These are phyloP conservation scores for Drosophila yakuba DNA, from an alignment of 1,140 invertebrate genomes.

Conservation along the genomic window DNA sequence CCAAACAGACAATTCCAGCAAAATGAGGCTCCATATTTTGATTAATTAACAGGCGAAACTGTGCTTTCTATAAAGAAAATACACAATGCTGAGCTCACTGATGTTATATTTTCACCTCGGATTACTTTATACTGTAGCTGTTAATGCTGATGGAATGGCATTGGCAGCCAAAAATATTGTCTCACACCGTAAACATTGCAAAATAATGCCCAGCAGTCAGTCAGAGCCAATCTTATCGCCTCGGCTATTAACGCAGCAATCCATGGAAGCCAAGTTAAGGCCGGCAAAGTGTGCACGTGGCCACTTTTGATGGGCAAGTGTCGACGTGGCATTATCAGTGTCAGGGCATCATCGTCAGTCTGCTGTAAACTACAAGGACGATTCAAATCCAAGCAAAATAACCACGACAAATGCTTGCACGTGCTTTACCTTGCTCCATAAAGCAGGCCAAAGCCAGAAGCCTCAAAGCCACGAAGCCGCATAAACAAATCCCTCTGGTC, in stretches of 20 bases:
- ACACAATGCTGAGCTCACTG: background rate
- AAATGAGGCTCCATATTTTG: background rate
- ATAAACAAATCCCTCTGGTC: conserved; percentile 56
- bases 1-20: background rate
- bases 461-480: conserved; percentile 8
- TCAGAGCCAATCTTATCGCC: conserved; percentile 65
- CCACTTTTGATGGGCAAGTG: conserved; percentile 53
- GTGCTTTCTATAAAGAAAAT: background rate
- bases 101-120: conserved; percentile 4
- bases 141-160: background rate
- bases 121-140: conserved; percentile 23
- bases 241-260: conserved; percentile 74
- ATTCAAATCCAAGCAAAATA: conserved; percentile 82
- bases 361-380: conserved; percentile 75
- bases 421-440: conserved; percentile 75
- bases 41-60: background rate
- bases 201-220: conserved; percentile 34
- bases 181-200: conserved; percentile 52
- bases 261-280: conserved; percentile 70
- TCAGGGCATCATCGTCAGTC: conserved; percentile 67
- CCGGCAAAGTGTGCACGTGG: conserved; percentile 57
- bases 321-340: conserved; percentile 61
- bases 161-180: conserved; percentile 38
- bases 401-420: conserved; percentile 81
- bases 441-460: conserved; percentile 50